Evolutionary conservation across 2,888 invertebrate species (phyloP).

Genomic region (Leptinotarsa haldemani): DNA sequence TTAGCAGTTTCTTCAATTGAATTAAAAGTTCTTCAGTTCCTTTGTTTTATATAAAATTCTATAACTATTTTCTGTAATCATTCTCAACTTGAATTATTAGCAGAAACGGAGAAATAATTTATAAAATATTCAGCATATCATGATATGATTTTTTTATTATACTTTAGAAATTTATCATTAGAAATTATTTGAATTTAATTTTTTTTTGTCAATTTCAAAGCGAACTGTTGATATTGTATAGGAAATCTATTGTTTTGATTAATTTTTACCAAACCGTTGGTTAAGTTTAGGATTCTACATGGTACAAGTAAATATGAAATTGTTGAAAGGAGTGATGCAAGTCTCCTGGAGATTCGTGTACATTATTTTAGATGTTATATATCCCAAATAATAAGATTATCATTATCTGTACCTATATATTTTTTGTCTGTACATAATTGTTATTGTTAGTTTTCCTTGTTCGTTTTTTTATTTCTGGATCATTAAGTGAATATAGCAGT

Average conservation of each 20-base stretch:
- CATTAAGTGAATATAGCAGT: slow-evolving; percentile 53
- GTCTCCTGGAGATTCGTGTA: slow-evolving; percentile 28
- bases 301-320: slow-evolving; percentile 37
- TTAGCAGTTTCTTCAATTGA: too few relatives aligned
- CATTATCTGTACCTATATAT: slow-evolving; percentile 58
- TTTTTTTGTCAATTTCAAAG: slow-evolving; percentile 15
- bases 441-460: slow-evolving; percentile 63
- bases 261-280: neutral
- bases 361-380: slow-evolving; percentile 53
- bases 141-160: too few relatives aligned
- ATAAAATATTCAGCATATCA: neutral
- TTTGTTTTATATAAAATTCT: too few relatives aligned
- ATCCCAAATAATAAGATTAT: slow-evolving; percentile 44
- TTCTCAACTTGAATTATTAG: too few relatives aligned
- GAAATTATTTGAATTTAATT: neutral
- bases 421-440: slow-evolving; percentile 63
- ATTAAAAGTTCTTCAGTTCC: too few relatives aligned
- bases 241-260: slow-evolving; percentile 17
- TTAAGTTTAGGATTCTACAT: slow-evolving; percentile 13
- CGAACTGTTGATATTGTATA: neutral
- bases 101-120: too few relatives aligned
- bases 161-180: neutral
- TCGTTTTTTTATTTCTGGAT: slow-evolving; percentile 57
- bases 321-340: slow-evolving; percentile 27
- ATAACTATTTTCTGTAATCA: too few relatives aligned